Conservation (phyloP, 1,140 invertebrate species). For the Monochamus saltuarius region DNA sequence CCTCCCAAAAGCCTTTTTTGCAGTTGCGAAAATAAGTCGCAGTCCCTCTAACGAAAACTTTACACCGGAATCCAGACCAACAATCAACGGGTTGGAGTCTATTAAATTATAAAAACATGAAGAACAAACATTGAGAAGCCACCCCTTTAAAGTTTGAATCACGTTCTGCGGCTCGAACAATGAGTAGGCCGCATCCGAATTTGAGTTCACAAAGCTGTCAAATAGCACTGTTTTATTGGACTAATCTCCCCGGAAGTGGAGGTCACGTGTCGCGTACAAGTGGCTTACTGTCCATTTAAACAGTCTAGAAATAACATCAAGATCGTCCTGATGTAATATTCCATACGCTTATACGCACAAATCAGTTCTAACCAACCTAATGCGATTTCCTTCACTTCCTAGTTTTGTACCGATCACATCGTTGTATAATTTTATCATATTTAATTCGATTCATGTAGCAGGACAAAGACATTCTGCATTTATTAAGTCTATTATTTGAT, state of each 20-base stretch:
- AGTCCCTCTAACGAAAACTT: no score
- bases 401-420: no score
- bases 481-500: no score
- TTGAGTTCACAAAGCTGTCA: constrained; percentile 28
- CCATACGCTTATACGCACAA: no score
- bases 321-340: no score
- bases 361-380: no score
- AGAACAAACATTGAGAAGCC: constrained; percentile 31
- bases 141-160: constrained; percentile 7
- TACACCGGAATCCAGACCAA: not conserved
- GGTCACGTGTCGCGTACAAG: constrained; percentile 6
- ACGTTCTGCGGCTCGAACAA: constrained; percentile 13
- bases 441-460: no score
- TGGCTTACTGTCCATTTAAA: not conserved
- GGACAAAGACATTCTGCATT: no score
- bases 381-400: no score
- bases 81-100: constrained; percentile 15
- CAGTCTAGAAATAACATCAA: not conserved
- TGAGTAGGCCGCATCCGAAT: not conserved
- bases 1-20: no score
- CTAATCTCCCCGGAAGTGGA: constrained; percentile 19
- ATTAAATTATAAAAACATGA: constrained; percentile 23
- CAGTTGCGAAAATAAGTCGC: no score
- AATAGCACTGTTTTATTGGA: constrained; percentile 31
- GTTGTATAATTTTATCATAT: no score